Evolutionary conservation across 2,888 invertebrate species (phyloP).

Genomic region (Acronicta psi): DNA sequence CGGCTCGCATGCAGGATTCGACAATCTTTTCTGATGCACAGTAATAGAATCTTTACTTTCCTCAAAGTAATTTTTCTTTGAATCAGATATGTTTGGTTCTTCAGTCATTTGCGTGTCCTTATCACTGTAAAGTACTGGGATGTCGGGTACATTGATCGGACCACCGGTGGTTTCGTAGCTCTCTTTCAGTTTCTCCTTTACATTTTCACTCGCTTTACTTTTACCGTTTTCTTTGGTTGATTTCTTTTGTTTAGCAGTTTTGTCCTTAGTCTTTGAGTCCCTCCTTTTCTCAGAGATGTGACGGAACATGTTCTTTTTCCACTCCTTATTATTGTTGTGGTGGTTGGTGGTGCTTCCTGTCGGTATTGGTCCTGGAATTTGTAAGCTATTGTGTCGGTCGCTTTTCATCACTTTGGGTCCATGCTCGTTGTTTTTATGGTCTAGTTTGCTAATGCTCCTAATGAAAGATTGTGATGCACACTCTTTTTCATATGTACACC

Average conservation of each 20-base stretch:
- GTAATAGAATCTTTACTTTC: neutral
- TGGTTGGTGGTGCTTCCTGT: constrained; percentile 8
- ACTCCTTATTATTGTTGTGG: constrained; percentile 8
- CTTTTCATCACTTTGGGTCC: constrained; percentile 10
- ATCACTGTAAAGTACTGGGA: constrained; percentile 4
- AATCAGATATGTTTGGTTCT: neutral
- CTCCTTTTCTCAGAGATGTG: constrained; percentile 6
- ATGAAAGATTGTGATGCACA: constrained; percentile 4
- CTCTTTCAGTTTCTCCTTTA: neutral
- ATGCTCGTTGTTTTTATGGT: neutral
- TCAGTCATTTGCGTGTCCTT: neutral
- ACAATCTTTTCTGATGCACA: neutral
- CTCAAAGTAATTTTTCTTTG: neutral
- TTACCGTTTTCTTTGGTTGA: neutral
- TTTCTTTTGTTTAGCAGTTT: constrained; percentile 10
- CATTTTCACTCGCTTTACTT: neutral
- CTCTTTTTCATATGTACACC: constrained; percentile 31
- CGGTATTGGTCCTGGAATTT: constrained; percentile 59
- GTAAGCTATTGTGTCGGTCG: constrained; percentile 47
- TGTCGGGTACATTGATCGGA: neutral
- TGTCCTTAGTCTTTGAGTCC: constrained; percentile 3
- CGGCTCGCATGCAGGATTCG: too few relatives aligned
- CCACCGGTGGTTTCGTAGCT: neutral
- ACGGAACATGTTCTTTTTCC: neutral
- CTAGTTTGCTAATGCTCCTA: neutral